Evolutionary conservation across 2,888 invertebrate genomes (phyloP).

Genomic region (Acleris cristana): DNA sequence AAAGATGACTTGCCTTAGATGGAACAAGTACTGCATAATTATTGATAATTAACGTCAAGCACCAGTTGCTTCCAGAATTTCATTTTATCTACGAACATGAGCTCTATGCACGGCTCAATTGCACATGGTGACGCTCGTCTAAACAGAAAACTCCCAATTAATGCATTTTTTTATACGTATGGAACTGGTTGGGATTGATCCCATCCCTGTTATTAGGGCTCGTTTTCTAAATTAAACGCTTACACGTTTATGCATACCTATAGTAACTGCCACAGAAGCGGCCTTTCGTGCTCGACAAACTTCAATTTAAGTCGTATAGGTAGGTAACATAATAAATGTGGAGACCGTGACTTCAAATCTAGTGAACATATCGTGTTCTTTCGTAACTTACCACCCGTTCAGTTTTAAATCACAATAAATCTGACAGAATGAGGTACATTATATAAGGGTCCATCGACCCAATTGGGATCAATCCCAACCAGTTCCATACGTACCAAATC

Average conservation of each 20-base stretch:
- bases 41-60: constrained; percentile 58
- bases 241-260: constrained; percentile 25
- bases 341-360: constrained; percentile 14
- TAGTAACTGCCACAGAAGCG: constrained; percentile 9
- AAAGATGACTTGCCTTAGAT: constrained; percentile 59
- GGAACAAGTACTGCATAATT: constrained; percentile 54
- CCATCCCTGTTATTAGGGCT: constrained; percentile 7
- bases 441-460: too few species aligned
- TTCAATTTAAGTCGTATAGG: constrained; percentile 21
- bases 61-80: constrained; percentile 55
- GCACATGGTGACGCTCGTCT: constrained; percentile 10
- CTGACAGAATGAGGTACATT: too few species aligned
- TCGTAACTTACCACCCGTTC: too few species aligned
- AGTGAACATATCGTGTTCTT: not conserved
- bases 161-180: not conserved
- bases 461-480: too few species aligned
- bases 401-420: too few species aligned
- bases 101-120: constrained; percentile 13
- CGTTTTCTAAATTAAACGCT: constrained; percentile 15
- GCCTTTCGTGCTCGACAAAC: constrained; percentile 9
- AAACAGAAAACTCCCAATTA: not conserved
- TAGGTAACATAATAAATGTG: not conserved
- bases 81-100: constrained; percentile 47
- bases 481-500: too few species aligned
- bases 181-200: not conserved